Base-by-base conservation (phyloP, 2,113 vertebrate genomes). In the Pollimyrus isidori region DNA sequence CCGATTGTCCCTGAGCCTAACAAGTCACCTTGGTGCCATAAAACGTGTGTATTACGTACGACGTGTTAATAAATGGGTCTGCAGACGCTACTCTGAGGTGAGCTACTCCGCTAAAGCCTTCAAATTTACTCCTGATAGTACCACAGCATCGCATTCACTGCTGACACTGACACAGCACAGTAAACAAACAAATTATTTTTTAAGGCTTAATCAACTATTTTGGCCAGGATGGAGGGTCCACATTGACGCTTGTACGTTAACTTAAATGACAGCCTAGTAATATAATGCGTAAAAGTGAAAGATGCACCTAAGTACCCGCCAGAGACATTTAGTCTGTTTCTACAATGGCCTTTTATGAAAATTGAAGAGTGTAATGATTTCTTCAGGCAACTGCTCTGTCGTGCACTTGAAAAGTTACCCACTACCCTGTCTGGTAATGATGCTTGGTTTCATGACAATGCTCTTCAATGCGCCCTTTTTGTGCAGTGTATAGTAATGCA, bases 281-380 rank as follows among this genome's bases (percentile, higher is more conserved):
- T 13, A 69, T 30, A 13, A 39, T 15, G 73, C 15, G 73, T 19
- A 84, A 48, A 84, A 48, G 39, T 10, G 3, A 46, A 19, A 84
- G 9, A n/a, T 23, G 23, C 17, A 48, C 21, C 5, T 19, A 84
- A 84, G 48, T 84, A 42, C 4, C 73, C 7, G 42, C 45, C 7
- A 45, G 39, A 45, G 45, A 84, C 23, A 23, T 84, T 84, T 84
- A 45, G 17, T 21, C 45, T 80, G 35, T 80, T 80, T 80, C 73
- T 80, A 19, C 45, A 46, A 2, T n/a, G 45, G n/a, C n/a, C 26
- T 46, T 23, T 84, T 93, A 89, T 92, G 92, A 91, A 48, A 46
- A 48, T 21, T 82, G 42, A 39, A 82, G 39, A 45, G 42, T 4
- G 35, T 83, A 48, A 84, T 84, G 39, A 48, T 84, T 84, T 46